phyloP scores from a whole-genome alignment of 2,888 invertebrate species.

The Ornithoptera alexandrae region DNA sequence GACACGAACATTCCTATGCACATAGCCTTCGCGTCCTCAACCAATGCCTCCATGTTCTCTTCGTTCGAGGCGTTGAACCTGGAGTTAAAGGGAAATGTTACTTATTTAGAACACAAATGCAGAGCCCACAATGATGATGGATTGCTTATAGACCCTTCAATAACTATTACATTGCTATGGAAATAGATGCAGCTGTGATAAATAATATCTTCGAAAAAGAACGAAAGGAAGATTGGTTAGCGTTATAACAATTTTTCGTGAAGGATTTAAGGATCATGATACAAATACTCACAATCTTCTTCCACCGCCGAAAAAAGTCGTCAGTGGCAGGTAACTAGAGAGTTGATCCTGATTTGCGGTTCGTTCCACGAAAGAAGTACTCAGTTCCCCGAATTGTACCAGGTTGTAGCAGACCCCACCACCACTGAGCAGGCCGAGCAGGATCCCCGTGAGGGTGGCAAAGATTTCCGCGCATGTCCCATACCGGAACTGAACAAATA shows the following conservation, averaged over 20 bases:
- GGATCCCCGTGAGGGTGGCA: slow-evolving; percentile 55
- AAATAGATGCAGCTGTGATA: too few species aligned
- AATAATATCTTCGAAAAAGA: slow-evolving; percentile 18
- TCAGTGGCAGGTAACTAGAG: slow-evolving; percentile 60
- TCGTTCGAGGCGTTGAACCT: slow-evolving; percentile 69
- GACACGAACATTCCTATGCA: slow-evolving; percentile 70
- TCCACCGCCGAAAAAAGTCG: slow-evolving; percentile 62
- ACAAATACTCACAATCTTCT: slow-evolving; percentile 53
- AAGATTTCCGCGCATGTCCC: slow-evolving; percentile 59
- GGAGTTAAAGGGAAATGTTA: slow-evolving; percentile 8
- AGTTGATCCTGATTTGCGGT: slow-evolving; percentile 52
- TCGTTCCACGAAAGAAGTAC: slow-evolving; percentile 80
- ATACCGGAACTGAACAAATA: slow-evolving; percentile 56
- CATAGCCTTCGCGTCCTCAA: slow-evolving; percentile 78
- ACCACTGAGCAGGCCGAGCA: slow-evolving; percentile 63
- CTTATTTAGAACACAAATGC: too few species aligned
- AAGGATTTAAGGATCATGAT: too few species aligned
- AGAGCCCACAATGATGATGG: too few species aligned
- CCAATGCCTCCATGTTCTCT: slow-evolving; percentile 76
- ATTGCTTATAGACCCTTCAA: too few species aligned
- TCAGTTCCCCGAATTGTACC: slow-evolving; percentile 82
- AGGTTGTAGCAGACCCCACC: slow-evolving; percentile 77
- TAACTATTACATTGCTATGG: too few species aligned
- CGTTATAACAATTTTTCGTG: too few species aligned
- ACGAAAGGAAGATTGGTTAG: background rate